Evolutionary conservation across 2,113 vertebrate genomes (phyloP).

Genomic region (Condylura cristata): DNA sequence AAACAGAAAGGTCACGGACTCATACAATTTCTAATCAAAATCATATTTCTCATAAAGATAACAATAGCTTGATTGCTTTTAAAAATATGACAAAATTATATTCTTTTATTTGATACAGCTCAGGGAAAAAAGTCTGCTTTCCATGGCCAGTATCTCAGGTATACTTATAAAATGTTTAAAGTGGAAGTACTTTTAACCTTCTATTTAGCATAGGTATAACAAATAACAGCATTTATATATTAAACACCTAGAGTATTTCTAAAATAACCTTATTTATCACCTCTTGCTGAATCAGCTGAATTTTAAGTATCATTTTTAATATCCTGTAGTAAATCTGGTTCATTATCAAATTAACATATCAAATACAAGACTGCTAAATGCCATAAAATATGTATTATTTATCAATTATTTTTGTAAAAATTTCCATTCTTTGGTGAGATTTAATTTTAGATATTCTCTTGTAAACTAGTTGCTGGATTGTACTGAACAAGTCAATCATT

Average conservation of each 20-base stretch:
- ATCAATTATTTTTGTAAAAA: slow-evolving; percentile 32
- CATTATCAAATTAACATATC: not conserved
- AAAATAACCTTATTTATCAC: slow-evolving; percentile 12
- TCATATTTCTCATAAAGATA: slow-evolving; percentile 44
- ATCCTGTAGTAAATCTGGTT: slow-evolving; percentile 25
- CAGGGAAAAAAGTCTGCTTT: slow-evolving; percentile 9
- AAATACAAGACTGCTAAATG: slow-evolving; percentile 38
- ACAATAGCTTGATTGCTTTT: slow-evolving; percentile 13
- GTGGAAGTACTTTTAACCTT: too few relatives aligned
- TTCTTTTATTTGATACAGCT: not conserved
- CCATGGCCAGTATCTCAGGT: not conserved
- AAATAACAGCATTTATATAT: slow-evolving; percentile 17
- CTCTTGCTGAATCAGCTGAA: slow-evolving; percentile 26
- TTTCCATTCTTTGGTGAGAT: not conserved
- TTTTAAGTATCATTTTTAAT: slow-evolving; percentile 27
- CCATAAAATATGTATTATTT: slow-evolving; percentile 21
- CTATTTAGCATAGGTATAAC: not conserved
- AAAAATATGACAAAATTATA: not conserved
- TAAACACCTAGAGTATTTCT: not conserved
- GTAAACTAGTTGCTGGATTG: not conserved
- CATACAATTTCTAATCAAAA: slow-evolving; percentile 48
- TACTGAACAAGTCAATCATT: not conserved
- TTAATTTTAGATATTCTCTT: slow-evolving; percentile 21
- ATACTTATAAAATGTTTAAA: not conserved
- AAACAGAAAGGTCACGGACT: not conserved